phyloP scores from a whole-genome alignment of 2,888 invertebrate genomes.

The Cotesia congregata region DNA sequence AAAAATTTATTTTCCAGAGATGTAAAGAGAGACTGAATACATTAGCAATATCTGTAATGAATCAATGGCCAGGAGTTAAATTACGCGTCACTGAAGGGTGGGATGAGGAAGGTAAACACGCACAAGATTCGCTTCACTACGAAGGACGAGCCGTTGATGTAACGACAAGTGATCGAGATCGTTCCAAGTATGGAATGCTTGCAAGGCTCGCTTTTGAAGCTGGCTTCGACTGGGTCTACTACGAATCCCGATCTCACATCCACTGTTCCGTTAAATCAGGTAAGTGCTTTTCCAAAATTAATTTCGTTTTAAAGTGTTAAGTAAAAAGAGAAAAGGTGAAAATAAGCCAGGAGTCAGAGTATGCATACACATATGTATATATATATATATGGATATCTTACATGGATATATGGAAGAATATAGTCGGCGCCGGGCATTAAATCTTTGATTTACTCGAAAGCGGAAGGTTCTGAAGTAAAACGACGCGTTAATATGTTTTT shows the following conservation, averaged over 20 bases:
- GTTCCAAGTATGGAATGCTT: conserved; percentile 95
- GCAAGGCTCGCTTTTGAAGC: conserved; percentile 96
- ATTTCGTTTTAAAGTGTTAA: not conserved
- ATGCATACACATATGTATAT: not conserved
- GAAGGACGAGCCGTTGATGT: conserved; percentile 97
- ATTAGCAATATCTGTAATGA: conserved; percentile 96
- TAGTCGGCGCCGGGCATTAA: conserved; percentile 48
- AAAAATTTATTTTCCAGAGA: conserved; percentile 75
- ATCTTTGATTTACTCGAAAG: conserved; percentile 73
- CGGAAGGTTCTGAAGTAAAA: conserved; percentile 43
- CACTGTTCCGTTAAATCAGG: conserved; percentile 99
- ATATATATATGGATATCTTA: conserved; percentile 12
- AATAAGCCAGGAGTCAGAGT: conserved; percentile 14
- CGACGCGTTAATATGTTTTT: conserved; percentile 36
- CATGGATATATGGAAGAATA: conserved; percentile 22
- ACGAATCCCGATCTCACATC: conserved; percentile 93
- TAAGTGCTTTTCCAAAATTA: conserved; percentile 70
- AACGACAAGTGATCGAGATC: conserved; percentile 93
- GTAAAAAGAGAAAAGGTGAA: not conserved
- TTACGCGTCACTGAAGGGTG: conserved; percentile 95
- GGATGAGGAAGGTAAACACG: conserved; percentile 89
- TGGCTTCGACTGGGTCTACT: conserved; percentile 99
- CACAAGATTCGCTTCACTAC: conserved; percentile 91
- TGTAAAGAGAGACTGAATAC: conserved; percentile 96
- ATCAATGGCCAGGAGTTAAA: conserved; percentile 96